These are phyloP conservation scores for Nasua narica DNA, from an alignment of 2,797 vertebrate genomes.

Conservation along the genomic window DNA sequence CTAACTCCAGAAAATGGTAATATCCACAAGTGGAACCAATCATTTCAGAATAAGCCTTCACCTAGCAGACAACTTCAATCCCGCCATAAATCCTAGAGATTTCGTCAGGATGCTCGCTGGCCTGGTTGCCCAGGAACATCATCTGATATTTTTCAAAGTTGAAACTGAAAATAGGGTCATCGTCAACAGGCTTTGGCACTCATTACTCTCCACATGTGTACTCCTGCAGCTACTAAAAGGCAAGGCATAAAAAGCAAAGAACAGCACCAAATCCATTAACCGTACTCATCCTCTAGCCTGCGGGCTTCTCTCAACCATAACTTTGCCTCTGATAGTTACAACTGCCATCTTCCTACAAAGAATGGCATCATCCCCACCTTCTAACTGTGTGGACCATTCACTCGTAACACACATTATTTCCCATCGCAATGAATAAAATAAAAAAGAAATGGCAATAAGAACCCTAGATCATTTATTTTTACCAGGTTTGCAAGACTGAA, in stretches of 20 bases:
- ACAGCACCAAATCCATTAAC: not conserved
- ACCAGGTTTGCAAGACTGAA: not conserved
- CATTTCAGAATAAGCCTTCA: not conserved
- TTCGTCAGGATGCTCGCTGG: not conserved
- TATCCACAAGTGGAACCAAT: not conserved
- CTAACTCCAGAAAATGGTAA: not conserved
- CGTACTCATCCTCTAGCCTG: not conserved
- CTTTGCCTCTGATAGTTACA: not conserved
- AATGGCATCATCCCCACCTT: not conserved
- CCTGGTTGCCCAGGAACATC: not conserved
- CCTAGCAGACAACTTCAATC: not conserved
- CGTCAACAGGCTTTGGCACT: not conserved
- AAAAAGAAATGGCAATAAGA: constrained; percentile 4
- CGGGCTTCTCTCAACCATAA: not conserved
- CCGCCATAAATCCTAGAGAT: not conserved
- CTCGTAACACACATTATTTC: not conserved
- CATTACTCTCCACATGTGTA: not conserved
- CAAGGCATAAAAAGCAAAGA: not conserved
- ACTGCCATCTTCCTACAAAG: not conserved
- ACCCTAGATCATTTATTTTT: not conserved
- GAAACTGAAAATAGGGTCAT: not conserved
- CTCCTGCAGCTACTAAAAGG: not conserved
- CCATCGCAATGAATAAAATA: not conserved
- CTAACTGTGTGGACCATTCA: not conserved
- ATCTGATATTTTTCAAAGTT: not conserved